Base-by-base conservation (phyloP, 2,888 invertebrate species). In the Colostygia pectinataria region DNA sequence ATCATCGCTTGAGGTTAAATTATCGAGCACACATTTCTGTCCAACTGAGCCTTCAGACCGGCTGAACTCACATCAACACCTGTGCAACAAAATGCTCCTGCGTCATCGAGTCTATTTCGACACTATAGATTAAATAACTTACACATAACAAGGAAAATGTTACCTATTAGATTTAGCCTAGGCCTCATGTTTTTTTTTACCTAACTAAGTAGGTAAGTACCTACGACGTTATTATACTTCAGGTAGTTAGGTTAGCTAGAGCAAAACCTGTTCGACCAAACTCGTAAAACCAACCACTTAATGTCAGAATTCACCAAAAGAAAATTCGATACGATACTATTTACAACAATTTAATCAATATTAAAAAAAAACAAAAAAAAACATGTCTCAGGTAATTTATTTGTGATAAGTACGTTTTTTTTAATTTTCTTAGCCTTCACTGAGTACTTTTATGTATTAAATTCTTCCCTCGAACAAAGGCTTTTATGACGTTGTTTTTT, bases 21-120 rank as follows among this genome's bases (percentile, higher is more conserved):
- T 66, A 37, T 59, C 44, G 55, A 56, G 55, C 53, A 63, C 51
- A 53, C 44, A 63, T 59, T 63, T 55, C 56, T 56, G 58, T 56
- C 39, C 51, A 53, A 57, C 60, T 57, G 55, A 62, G 55, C 46
- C 46, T 53, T 28, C 37, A 37, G 41, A 49, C 24, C 85, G 79
- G 77, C 83, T 86, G 85, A 61, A 66, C 66, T 58, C 79, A 85
- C 70, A 80, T 3, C 55, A 44, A 38, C 81, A 80, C 73, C 77
- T 81, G 80, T 65, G 70, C 59, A 58, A 43, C 67, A 70, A 71
- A 73, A 68, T 52, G 47, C 51, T 56, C 68, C 76, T 84, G 81
- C 88, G 87, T 88, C 88, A 88, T 77, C 46, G 55, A 56, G 74
- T 71, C 70, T 80, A 83, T 84, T 84, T 83, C 61, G 76, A 80